Percentiles rank a stretch among this genome's conserved stretches.
phyloP scores from a whole-genome alignment of 2,797 vertebrate genomes.

The Jordanella pulchra region DNA sequence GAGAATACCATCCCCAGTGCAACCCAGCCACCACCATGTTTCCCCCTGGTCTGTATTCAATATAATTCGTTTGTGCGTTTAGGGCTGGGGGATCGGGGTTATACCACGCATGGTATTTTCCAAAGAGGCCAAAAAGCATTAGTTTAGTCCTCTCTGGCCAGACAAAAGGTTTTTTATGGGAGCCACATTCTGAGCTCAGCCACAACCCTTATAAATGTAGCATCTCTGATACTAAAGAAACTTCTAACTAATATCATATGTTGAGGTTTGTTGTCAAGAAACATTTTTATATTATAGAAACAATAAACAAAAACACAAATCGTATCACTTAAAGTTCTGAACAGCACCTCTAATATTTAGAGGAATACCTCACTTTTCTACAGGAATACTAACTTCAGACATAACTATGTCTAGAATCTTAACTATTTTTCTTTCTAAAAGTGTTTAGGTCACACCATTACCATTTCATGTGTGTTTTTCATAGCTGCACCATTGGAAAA shows the following conservation, averaged over 20 bases:
- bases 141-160: not conserved
- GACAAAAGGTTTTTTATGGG: too few relatives aligned
- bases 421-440: not conserved
- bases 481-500: not conserved
- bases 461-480: too few relatives aligned
- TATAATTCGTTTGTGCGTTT: not conserved
- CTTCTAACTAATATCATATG: too few relatives aligned
- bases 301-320: not conserved
- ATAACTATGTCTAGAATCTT: not conserved
- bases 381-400: not conserved
- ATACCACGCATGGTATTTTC: not conserved
- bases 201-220: not conserved
- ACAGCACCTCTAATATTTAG: not conserved
- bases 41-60: not conserved
- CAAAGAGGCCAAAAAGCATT: not conserved
- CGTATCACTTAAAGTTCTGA: not conserved
- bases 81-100: not conserved
- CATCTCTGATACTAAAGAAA: not conserved
- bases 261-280: not conserved
- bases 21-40: not conserved
- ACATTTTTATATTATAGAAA: not conserved
- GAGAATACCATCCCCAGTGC: not conserved
- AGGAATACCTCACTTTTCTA: not conserved
- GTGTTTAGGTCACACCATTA: too few relatives aligned
- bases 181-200: too few relatives aligned